A percentile compares a stretch with the other conserved stretches of the same genome.
Conservation (phyloP, 2,797 vertebrate species). For the Gorsachius magnificus region DNA sequence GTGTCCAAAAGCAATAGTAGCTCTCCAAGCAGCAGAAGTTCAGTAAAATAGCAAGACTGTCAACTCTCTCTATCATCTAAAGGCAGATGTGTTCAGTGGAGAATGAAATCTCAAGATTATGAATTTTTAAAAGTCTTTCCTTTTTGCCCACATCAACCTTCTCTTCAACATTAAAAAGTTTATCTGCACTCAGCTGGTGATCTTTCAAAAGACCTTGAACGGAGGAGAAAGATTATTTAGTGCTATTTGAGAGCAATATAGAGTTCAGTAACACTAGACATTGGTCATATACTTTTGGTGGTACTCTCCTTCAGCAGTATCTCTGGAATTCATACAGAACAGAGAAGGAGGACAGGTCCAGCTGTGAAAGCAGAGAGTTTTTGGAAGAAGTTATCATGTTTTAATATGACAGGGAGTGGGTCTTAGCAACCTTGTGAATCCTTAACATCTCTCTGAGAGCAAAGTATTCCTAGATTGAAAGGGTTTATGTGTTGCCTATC, state of each 20-base stretch:
- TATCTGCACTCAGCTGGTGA: neutral
- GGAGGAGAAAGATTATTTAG: neutral
- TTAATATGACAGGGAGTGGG: neutral
- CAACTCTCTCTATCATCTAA: neutral
- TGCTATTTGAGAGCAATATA: neutral
- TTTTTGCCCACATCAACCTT: neutral
- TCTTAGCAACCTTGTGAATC: neutral
- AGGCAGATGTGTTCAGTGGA: neutral
- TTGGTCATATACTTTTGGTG: neutral
- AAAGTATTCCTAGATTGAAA: neutral
- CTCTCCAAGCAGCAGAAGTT: neutral
- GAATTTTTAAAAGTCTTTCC: neutral
- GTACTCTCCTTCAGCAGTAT: neutral
- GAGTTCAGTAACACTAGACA: neutral
- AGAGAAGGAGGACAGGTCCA: neutral
- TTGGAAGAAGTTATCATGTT: neutral
- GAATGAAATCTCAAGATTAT: conserved; percentile 1
- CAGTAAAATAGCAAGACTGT: neutral
- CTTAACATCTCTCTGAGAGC: neutral
- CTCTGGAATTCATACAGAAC: neutral
- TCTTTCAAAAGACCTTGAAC: neutral
- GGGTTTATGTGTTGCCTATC: neutral
- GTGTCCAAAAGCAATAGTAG: neutral
- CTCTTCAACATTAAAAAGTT: neutral
- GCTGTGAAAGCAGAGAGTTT: neutral